phyloP scores from a whole-genome alignment of 2,113 vertebrate genomes.

The Psittacula cyanocephala region DNA sequence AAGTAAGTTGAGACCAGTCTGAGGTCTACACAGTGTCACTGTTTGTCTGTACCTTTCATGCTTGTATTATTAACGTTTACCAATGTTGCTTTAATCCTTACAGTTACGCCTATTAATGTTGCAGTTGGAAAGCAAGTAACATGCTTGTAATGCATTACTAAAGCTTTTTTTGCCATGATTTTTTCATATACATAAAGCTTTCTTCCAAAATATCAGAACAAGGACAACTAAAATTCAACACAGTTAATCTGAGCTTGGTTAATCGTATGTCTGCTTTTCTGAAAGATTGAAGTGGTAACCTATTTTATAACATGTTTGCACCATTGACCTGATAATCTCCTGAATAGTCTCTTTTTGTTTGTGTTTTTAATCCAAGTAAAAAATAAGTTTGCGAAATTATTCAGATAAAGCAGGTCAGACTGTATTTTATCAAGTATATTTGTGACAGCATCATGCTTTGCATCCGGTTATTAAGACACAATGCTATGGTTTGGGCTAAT shows the following conservation, averaged over 20 bases:
- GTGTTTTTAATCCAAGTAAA: slow-evolving; percentile 62
- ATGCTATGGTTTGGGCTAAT: slow-evolving; percentile 5
- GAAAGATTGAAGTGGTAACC: slow-evolving; percentile 55
- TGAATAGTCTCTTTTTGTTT: neutral
- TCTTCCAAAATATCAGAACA: neutral
- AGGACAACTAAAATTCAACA: slow-evolving; percentile 5
- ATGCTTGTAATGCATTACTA: neutral
- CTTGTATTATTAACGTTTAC: slow-evolving; percentile 15
- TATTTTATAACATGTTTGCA: slow-evolving; percentile 40
- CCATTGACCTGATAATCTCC: slow-evolving; percentile 68
- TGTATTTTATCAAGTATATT: slow-evolving; percentile 35
- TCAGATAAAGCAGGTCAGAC: slow-evolving; percentile 58
- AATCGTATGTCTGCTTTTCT: slow-evolving; percentile 50
- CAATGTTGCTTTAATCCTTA: neutral
- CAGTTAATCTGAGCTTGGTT: slow-evolving; percentile 45
- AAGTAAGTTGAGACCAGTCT: slow-evolving; percentile 76
- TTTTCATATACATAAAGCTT: neutral
- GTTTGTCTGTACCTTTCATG: neutral
- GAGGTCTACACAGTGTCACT: neutral
- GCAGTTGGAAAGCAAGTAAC: neutral
- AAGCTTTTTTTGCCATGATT: slow-evolving; percentile 16
- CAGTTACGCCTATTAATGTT: neutral
- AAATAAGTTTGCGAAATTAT: slow-evolving; percentile 55
- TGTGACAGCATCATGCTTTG: neutral
- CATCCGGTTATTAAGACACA: neutral